These are phyloP conservation scores for Tiliacea aurago DNA, from an alignment of 2,888 invertebrate genomes.

Conservation along the genomic window DNA sequence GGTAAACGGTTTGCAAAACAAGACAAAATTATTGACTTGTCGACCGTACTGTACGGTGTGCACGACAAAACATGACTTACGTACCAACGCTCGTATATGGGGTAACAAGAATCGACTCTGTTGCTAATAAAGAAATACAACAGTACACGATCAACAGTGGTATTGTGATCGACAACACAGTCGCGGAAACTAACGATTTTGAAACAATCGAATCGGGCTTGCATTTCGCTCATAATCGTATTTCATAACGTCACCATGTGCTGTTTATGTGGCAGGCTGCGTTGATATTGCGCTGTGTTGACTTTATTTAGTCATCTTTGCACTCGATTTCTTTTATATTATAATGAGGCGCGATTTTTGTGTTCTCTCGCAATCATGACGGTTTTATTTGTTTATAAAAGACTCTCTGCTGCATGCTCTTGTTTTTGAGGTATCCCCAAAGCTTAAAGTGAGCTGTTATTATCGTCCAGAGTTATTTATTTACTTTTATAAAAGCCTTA, in stretches of 20 bases:
- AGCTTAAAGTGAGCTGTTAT: neutral
- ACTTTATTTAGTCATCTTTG: conserved; percentile 49
- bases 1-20: conserved; percentile 51
- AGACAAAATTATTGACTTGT: conserved; percentile 53
- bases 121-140: conserved; percentile 63
- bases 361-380: neutral
- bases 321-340: conserved; percentile 49
- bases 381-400: conserved; percentile 16
- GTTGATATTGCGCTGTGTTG: conserved; percentile 30
- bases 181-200: conserved; percentile 73
- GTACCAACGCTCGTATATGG: conserved; percentile 1
- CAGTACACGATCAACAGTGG: conserved; percentile 65
- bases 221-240: conserved; percentile 65
- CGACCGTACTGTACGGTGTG: conserved; percentile 22
- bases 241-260: conserved; percentile 65
- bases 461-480: neutral
- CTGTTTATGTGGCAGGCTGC: conserved; percentile 47
- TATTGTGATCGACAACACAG: conserved; percentile 65
- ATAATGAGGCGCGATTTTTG: conserved; percentile 24
- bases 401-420: neutral
- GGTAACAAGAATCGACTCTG: conserved; percentile 49
- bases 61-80: conserved; percentile 53
- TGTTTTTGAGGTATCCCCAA: neutral
- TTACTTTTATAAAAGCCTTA: neutral
- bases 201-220: conserved; percentile 70